Evolutionary conservation across 2,888 invertebrate species (phyloP), one percentile per base, ranked within the genome.

Genomic region (Endomychus coccineus): DNA sequence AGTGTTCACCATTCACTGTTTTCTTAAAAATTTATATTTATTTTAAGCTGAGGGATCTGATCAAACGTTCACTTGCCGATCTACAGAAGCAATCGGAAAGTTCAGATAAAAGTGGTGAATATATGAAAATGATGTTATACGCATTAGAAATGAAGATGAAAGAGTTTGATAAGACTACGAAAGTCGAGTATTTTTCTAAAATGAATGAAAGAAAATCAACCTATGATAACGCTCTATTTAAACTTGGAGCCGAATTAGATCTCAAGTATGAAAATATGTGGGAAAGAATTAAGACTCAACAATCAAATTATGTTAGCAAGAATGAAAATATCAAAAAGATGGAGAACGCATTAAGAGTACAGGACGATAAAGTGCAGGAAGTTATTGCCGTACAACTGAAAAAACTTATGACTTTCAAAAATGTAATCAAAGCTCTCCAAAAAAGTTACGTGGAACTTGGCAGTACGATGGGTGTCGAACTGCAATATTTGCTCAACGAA

Each of bases 41-140:
- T n/a, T n/a, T n/a, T n/a, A n/a, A n/a, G n/a, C n/a, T n/a, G n/a
- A n/a, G n/a, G n/a, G n/a, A n/a, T n/a, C n/a, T n/a, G n/a, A n/a
- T n/a, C n/a, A n/a, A n/a, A n/a, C n/a, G n/a, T n/a, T n/a, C n/a
- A n/a, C n/a, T n/a, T n/a, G n/a, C n/a, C n/a, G n/a, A n/a, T n/a
- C n/a, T n/a, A n/a, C n/a, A n/a, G n/a, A n/a, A n/a, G n/a, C n/a
- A n/a, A n/a, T n/a, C n/a, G n/a, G n/a, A 40, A 66, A 46, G 62
- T 61, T 41, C 57, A 57, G 23, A 49, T 63, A 49, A 61, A 59
- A 39, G 71, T 64, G 58, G 75, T 68, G 48, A 71, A 66, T 54
- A 70, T 66, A 33, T 74, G 3, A 62, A 61, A 44, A 63, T 60
- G 3, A 61, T 64, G 50, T 31, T 73, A 45, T 73, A 71, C 50